phyloP scores from a whole-genome alignment of 37 sponge, comb jelly and placozoan species.

The Spongia lamella region DNA sequence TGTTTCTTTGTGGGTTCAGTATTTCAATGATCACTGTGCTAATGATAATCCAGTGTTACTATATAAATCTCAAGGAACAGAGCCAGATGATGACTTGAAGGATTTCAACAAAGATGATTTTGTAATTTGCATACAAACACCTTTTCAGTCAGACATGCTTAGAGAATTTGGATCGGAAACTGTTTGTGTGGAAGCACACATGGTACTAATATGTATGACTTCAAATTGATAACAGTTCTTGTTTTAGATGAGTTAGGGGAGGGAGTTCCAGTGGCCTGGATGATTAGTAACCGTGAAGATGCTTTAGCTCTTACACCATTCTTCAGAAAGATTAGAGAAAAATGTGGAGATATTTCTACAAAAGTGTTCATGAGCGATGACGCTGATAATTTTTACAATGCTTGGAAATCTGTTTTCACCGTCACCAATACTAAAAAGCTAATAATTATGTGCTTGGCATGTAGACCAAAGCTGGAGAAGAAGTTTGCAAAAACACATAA shows the following conservation, averaged over 20 bases:
- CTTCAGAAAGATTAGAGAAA: conserved; percentile 13
- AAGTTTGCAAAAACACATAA: conserved; percentile 5
- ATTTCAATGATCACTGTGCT: too few relatives aligned
- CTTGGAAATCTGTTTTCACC: conserved; percentile 54
- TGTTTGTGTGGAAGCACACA: conserved; percentile 29
- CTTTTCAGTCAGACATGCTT: not conserved
- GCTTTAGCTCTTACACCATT: conserved; percentile 18
- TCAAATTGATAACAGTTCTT: conserved; percentile 36
- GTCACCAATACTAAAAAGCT: conserved; percentile 28
- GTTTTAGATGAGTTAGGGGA: conserved; percentile 69
- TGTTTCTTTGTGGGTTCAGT: too few relatives aligned
- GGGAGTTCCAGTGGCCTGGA: conserved; percentile 61
- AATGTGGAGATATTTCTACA: conserved; percentile 18
- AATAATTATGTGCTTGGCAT: conserved; percentile 55
- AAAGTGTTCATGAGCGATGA: conserved; percentile 47
- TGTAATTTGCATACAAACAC: not conserved
- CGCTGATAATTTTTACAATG: conserved; percentile 54
- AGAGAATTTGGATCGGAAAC: not conserved
- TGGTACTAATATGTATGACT: conserved; percentile 40
- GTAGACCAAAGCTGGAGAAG: conserved; percentile 60
- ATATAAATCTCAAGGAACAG: not conserved
- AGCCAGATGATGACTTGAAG: not conserved
- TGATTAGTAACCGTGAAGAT: conserved; percentile 43
- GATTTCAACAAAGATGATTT: not conserved
- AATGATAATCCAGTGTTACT: not conserved